phyloP scores from a whole-genome alignment of 2,888 invertebrate species.

The Agrypnus murinus region DNA sequence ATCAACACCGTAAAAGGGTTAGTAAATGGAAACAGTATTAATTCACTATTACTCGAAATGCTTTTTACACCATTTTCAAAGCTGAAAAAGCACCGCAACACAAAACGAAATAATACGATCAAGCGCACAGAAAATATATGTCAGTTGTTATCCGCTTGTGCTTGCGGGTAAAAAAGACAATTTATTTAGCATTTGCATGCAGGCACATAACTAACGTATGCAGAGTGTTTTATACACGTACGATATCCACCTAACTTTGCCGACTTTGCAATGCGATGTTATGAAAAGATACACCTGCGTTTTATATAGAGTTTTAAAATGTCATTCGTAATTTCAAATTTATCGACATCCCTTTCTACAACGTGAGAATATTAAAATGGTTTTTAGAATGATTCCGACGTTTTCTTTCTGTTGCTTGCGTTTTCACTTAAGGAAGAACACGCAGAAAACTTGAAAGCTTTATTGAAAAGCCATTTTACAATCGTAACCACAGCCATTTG shows the following conservation, averaged over 20 bases:
- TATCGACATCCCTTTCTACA: constrained; percentile 10
- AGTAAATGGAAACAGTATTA: constrained; percentile 27
- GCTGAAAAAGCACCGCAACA: constrained; percentile 34
- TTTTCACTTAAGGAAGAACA: constrained; percentile 20
- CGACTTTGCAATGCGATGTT: constrained; percentile 13
- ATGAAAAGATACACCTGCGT: constrained; percentile 28
- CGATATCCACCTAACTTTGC: constrained; percentile 30
- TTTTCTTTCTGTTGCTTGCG: constrained; percentile 9
- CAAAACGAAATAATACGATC: constrained; percentile 39
- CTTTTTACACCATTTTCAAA: constrained; percentile 32
- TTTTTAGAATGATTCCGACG: constrained; percentile 10
- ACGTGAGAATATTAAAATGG: constrained; percentile 21
- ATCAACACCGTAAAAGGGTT: constrained; percentile 16
- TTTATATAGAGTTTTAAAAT: constrained; percentile 23
- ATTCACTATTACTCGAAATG: constrained; percentile 34
- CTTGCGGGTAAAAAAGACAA: constrained; percentile 39
- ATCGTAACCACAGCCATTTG: neutral
- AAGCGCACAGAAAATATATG: constrained; percentile 42
- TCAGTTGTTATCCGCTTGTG: constrained; percentile 40
- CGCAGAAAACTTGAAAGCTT: constrained; percentile 13
- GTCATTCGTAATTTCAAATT: constrained; percentile 11
- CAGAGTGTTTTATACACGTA: constrained; percentile 31
- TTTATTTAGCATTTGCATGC: constrained; percentile 41
- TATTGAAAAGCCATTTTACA: constrained; percentile 2
- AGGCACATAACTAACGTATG: constrained; percentile 39